These are phyloP conservation scores for Megaceryle alcyon DNA, from an alignment of 2,797 vertebrate genomes.

Conservation along the genomic window DNA sequence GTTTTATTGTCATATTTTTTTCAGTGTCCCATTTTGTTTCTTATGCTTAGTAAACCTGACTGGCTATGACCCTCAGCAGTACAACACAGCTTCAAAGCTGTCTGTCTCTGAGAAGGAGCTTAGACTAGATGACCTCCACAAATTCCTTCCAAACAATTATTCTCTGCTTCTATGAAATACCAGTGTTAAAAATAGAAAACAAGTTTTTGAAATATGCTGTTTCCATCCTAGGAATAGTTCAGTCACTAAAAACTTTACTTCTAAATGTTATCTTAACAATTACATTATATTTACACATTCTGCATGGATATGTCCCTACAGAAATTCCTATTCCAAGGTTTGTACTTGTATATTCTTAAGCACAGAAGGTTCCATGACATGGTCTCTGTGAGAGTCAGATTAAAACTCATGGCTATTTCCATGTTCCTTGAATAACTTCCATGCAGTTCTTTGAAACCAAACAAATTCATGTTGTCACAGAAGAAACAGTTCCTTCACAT, in stretches of 20 bases:
- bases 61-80: neutral
- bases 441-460: neutral
- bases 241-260: neutral
- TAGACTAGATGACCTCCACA: neutral
- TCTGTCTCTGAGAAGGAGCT: neutral
- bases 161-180: neutral
- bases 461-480: neutral
- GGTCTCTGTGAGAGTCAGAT: neutral
- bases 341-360: neutral
- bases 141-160: neutral
- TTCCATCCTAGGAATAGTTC: neutral
- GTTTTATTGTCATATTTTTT: neutral
- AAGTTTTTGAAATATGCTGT: neutral
- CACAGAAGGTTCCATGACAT: neutral
- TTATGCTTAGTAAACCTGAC: neutral
- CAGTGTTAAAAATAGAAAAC: neutral
- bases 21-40: neutral
- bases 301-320: neutral
- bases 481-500: neutral
- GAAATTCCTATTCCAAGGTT: neutral
- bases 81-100: neutral
- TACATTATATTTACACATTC: neutral
- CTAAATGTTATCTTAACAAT: neutral
- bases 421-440: neutral
- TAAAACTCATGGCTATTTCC: neutral